phyloP scores from a whole-genome alignment of 2,797 vertebrate genomes.

The Rhynchonycteris naso region DNA sequence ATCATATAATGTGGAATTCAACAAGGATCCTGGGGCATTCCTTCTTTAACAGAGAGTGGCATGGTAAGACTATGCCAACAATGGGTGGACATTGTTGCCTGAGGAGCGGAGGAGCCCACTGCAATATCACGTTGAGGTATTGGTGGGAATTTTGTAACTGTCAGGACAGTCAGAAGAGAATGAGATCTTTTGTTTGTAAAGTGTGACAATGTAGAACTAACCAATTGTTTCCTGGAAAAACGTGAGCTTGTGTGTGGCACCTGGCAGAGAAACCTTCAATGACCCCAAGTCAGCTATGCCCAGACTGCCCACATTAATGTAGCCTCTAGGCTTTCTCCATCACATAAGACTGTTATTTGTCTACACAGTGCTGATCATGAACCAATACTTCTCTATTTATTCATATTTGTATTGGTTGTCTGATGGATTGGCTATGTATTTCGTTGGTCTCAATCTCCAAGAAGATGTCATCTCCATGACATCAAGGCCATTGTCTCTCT shows the following conservation, averaged over 20 bases:
- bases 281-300: not conserved
- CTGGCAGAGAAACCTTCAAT: not conserved
- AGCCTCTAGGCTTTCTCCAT: rapidly evolving
- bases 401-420: not conserved
- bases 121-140: not conserved
- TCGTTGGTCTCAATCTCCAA: not conserved
- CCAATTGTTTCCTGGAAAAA: not conserved
- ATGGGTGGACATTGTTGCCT: rapidly evolving
- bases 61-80: rapidly evolving
- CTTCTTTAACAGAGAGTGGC: rapidly evolving
- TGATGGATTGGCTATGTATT: not conserved
- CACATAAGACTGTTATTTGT: rapidly evolving
- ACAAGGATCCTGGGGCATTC: not conserved
- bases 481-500: not conserved
- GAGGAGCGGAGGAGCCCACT: not conserved
- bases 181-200: not conserved
- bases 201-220: not conserved
- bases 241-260: not conserved
- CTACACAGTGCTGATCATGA: not conserved
- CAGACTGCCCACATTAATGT: not conserved
- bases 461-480: not conserved
- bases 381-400: not conserved
- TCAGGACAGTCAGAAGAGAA: not conserved
- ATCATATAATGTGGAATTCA: not conserved
- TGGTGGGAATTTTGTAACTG: not conserved